phyloP scores from a whole-genome alignment of 2,888 invertebrate genomes.

The Lagria hirta region DNA sequence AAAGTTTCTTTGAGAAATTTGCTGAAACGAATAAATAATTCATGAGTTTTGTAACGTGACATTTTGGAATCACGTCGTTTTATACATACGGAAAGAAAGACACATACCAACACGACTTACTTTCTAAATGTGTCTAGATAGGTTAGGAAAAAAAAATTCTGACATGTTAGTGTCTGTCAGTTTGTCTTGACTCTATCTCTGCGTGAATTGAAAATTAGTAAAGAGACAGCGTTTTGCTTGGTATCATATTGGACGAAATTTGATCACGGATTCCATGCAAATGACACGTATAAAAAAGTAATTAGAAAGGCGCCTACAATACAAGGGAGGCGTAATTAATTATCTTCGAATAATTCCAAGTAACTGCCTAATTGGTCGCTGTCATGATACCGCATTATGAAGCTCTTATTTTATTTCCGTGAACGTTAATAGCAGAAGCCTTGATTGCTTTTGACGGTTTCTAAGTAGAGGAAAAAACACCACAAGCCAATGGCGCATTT shows the following conservation, averaged over 20 bases:
- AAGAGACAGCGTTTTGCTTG: slow-evolving; percentile 1
- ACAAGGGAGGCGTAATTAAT: slow-evolving; percentile 16
- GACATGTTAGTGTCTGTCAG: too few species aligned
- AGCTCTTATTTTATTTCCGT: slow-evolving; percentile 20
- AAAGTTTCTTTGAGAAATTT: slow-evolving; percentile 13
- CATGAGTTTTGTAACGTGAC: slow-evolving; percentile 24
- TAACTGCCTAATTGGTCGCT: slow-evolving; percentile 23
- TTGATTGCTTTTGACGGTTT: slow-evolving; percentile 18
- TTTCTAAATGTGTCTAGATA: slow-evolving; percentile 24
- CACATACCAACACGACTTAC: slow-evolving; percentile 22
- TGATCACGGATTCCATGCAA: not conserved
- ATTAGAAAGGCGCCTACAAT: slow-evolving; percentile 6
- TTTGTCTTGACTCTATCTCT: too few species aligned
- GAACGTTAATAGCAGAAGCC: slow-evolving; percentile 16
- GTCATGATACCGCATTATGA: slow-evolving; percentile 17
- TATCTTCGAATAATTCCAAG: slow-evolving; percentile 15
- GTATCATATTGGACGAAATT: too few species aligned
- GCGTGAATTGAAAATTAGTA: not conserved
- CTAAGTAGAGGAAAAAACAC: slow-evolving; percentile 7
- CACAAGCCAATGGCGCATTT: slow-evolving; percentile 27
- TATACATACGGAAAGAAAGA: slow-evolving; percentile 25
- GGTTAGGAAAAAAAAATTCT: slow-evolving; percentile 7
- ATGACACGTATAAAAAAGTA: not conserved
- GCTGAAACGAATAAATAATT: slow-evolving; percentile 14
- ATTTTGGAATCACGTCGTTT: slow-evolving; percentile 22